Percentiles rank a stretch among this genome's conserved stretches.
Conservation (phyloP, 2,797 vertebrate genomes). For the Coluber constrictor region DNA sequence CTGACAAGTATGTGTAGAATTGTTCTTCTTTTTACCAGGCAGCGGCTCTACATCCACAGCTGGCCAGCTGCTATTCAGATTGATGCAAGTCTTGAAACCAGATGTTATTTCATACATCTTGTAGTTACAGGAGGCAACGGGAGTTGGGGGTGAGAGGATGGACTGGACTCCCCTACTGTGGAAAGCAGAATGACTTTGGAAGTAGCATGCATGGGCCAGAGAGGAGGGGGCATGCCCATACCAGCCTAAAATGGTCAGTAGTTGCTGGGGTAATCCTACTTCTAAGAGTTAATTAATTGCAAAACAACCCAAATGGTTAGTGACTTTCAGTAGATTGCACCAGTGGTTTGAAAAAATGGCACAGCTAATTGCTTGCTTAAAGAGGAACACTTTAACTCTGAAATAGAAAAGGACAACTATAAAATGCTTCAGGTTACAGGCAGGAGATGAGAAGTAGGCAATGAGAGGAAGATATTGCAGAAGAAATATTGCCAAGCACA, state of each 20-base stretch:
- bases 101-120: neutral
- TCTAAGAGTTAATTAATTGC: neutral
- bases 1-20: neutral
- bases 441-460: neutral
- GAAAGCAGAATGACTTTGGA: neutral
- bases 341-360: neutral
- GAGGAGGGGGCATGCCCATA: neutral
- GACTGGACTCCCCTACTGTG: neutral
- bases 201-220: neutral
- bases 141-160: neutral
- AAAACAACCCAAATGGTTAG: neutral
- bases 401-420: neutral
- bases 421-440: neutral
- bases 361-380: neutral
- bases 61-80: neutral
- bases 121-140: neutral
- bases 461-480: neutral
- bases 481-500: neutral
- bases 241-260: neutral
- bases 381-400: neutral
- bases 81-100: neutral
- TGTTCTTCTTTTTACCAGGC: neutral
- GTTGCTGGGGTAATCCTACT: neutral
- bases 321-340: neutral
- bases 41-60: neutral